These are phyloP conservation scores for Trematomus bernacchii DNA, from an alignment of 2,797 vertebrate species.

Conservation along the genomic window DNA sequence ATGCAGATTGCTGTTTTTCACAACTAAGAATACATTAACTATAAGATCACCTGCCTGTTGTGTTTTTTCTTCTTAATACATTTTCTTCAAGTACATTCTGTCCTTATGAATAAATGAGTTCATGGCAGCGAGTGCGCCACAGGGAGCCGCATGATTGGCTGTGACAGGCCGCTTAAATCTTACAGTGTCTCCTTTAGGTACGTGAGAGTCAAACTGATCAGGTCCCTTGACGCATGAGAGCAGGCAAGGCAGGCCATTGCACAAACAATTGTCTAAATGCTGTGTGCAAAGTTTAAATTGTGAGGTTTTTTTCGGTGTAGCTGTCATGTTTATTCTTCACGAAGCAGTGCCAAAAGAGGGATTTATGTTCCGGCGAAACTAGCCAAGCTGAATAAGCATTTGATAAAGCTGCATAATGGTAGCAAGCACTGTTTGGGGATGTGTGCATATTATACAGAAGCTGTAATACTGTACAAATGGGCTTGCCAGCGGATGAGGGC, in stretches of 20 bases:
- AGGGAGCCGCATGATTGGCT: conserved; percentile 43
- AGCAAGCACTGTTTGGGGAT: neutral
- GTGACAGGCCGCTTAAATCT: conserved; percentile 26
- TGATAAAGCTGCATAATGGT: conserved; percentile 15
- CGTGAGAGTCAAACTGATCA: conserved; percentile 10
- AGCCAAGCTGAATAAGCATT: conserved; percentile 25
- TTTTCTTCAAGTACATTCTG: conserved; percentile 51
- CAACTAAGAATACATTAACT: neutral
- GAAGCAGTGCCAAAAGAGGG: conserved; percentile 20
- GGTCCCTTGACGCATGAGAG: conserved; percentile 19
- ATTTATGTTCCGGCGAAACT: conserved; percentile 23
- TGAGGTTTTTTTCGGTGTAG: neutral
- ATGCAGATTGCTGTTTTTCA: conserved; percentile 6
- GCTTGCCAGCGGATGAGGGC: conserved; percentile 19
- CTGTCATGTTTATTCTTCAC: conserved; percentile 20
- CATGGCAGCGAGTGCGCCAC: neutral
- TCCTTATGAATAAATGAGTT: conserved; percentile 45
- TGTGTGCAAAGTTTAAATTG: conserved; percentile 25
- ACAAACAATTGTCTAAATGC: conserved; percentile 7
- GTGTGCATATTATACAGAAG: conserved; percentile 12
- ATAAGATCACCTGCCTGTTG: neutral
- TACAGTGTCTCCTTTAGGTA: conserved; percentile 21
- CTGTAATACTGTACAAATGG: conserved; percentile 30
- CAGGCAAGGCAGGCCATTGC: conserved; percentile 11
- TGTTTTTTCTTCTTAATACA: conserved; percentile 10